Base-by-base conservation (phyloP, 2,113 vertebrate genomes). In the Prochilodus magdalenae region DNA sequence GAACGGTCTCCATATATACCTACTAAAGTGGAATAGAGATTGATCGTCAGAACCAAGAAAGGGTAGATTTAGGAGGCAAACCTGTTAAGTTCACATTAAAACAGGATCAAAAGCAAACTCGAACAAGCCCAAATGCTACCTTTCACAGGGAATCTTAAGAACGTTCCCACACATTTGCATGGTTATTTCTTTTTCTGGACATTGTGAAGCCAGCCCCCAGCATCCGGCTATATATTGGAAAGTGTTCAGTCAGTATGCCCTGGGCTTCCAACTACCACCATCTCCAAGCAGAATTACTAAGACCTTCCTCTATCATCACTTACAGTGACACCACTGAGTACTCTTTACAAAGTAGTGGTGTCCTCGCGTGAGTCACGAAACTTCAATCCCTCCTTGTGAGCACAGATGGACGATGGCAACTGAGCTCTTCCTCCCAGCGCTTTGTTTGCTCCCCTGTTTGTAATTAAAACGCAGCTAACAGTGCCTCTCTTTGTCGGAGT, bases 341-440 rank as follows among this genome's bases (percentile, higher is more conserved):
- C 15, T 63, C 22, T 53, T 65, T 30, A 63, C 27, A 67, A 51
- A n/a, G 22, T 53, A 73, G 29, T 20, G 22, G 51, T 30, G 18
- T 44, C 76, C 10, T 36, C 33, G n/a, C 14, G 11, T 66, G 63
- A 65, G 15, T 33, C 65, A 67, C 33, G 14, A 36, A 65, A 80
- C 49, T 30, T 20, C 20, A 10, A 44, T 73, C 59, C 44, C 62
- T 73, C 22, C 13, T 33, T 24, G 15, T 53, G 29, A 36, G 27
- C 74, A 79, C 83, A 87, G 81, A 85, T 83, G 73, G 79, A 83
- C 11, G 26, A 63, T 29, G 36, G 47, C 6, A 49, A 66, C 53
- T 75, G 13, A 75, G 36, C 29, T 22, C 81, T 74, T 73, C 40
- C 80, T 49, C 75, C 33, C 65, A 27, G 51, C 40, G 22, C 18